These are phyloP conservation scores for Streptopelia turtur DNA, from an alignment of 2,797 vertebrate species.

Conservation along the genomic window DNA sequence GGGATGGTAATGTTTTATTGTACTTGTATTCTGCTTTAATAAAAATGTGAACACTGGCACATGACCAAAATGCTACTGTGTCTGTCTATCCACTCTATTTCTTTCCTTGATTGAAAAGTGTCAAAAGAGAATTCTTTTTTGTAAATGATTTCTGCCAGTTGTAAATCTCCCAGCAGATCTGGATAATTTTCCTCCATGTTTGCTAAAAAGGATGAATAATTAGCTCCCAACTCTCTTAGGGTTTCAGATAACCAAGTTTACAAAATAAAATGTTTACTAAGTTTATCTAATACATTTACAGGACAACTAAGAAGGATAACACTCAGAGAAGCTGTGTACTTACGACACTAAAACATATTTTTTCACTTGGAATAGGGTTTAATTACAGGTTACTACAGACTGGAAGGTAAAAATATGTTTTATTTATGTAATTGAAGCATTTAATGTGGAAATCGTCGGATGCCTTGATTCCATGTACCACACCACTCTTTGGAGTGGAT, in stretches of 20 bases:
- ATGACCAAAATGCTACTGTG: not conserved
- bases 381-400: not conserved
- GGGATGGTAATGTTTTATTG: not conserved
- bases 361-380: not conserved
- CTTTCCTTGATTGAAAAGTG: not conserved
- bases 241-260: not conserved
- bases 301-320: not conserved
- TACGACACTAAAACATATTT: not conserved
- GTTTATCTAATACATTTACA: not conserved
- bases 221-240: not conserved
- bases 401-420: not conserved
- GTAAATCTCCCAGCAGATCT: not conserved
- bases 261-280: not conserved
- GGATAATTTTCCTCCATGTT: not conserved
- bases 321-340: not conserved
- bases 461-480: not conserved
- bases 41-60: not conserved
- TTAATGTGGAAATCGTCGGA: not conserved
- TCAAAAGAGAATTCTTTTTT: not conserved
- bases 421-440: not conserved
- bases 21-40: not conserved
- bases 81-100: not conserved
- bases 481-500: not conserved
- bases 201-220: not conserved
- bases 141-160: not conserved